Conservation (phyloP, 2,113 vertebrate genomes). For the Tenebrosternarchus preto region DNA sequence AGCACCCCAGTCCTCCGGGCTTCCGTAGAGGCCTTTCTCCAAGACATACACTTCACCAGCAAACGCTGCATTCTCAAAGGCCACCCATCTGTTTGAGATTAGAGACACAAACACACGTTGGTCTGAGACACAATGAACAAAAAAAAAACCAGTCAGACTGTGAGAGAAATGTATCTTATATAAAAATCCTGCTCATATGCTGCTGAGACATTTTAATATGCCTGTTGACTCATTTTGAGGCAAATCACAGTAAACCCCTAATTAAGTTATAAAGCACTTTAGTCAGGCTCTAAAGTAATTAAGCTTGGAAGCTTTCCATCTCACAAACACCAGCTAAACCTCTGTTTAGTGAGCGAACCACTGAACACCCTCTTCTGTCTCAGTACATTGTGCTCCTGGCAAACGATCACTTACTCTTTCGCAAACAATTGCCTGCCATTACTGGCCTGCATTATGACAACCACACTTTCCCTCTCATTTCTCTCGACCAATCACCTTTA, state of each 20-base stretch:
- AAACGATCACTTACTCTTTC: neutral
- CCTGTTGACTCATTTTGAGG: neutral
- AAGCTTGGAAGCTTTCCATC: neutral
- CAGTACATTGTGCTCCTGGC: neutral
- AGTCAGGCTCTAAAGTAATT: neutral
- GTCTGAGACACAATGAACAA: constrained; percentile 1
- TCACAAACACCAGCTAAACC: neutral
- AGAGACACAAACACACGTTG: constrained; percentile 28
- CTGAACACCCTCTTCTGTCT: neutral
- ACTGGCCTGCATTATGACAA: neutral
- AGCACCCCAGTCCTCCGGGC: constrained; percentile 87
- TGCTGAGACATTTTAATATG: too few relatives aligned
- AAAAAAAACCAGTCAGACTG: too few relatives aligned
- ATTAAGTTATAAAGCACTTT: neutral
- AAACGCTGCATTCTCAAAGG: constrained; percentile 89
- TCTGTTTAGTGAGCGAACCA: neutral
- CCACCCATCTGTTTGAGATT: constrained; percentile 83
- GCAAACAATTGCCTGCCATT: neutral
- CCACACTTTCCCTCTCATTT: neutral
- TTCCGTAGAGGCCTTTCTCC: constrained; percentile 87
- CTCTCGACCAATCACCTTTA: neutral
- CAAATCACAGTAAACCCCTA: neutral
- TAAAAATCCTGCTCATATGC: too few relatives aligned
- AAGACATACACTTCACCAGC: constrained; percentile 88
- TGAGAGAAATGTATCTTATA: too few relatives aligned